phyloP scores from a whole-genome alignment of 2,888 invertebrate species.

The Drosophila borborema region DNA sequence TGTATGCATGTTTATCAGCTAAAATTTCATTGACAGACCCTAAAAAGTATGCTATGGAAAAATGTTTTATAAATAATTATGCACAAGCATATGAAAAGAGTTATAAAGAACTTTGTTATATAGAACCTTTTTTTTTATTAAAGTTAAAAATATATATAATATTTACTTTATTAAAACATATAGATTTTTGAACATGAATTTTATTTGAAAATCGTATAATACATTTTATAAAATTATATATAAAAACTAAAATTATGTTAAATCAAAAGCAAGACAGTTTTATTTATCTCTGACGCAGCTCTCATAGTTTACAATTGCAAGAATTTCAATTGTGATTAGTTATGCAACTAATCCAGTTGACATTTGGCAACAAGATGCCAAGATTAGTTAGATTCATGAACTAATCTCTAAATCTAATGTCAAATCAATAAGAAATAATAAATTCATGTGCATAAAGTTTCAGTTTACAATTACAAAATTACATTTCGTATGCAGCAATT shows the following conservation, averaged over 20 bases:
- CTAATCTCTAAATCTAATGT: neutral
- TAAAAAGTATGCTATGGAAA: constrained; percentile 17
- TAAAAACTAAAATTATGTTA: neutral
- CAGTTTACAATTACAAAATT: neutral
- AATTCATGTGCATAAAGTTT: neutral
- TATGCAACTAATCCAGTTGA: neutral
- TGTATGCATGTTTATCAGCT: neutral
- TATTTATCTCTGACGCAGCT: neutral
- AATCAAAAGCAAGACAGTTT: too few species aligned
- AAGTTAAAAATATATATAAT: neutral
- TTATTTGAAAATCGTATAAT: neutral
- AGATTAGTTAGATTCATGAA: too few species aligned
- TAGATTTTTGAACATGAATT: neutral
- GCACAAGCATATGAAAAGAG: neutral
- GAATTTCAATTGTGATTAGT: neutral
- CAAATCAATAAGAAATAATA: neutral
- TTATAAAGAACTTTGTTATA: neutral
- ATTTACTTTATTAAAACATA: neutral
- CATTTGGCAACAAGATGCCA: neutral
- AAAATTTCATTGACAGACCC: neutral
- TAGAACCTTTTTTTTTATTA: neutral
- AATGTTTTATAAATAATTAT: neutral
- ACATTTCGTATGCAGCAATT: constrained; percentile 14
- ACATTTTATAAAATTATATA: neutral
- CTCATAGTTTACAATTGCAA: neutral